Conservation (phyloP, 2,113 vertebrate species). For the Sceloporus tristichus region DNA sequence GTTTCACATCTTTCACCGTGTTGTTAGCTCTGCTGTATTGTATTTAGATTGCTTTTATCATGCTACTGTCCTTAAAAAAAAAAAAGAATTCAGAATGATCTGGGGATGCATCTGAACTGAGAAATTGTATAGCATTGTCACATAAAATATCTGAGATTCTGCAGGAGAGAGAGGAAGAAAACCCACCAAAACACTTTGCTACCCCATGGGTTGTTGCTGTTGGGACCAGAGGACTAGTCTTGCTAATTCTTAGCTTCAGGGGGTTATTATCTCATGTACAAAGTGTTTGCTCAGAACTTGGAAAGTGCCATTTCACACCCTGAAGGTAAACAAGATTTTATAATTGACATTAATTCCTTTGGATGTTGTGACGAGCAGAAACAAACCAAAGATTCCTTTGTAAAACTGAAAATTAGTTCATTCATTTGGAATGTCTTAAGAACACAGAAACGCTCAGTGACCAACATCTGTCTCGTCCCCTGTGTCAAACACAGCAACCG, state of each 20-base stretch:
- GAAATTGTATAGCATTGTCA: not conserved
- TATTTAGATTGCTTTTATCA: not conserved
- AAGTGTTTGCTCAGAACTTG: slow-evolving; percentile 49
- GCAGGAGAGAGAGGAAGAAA: not conserved
- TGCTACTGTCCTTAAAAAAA: not conserved
- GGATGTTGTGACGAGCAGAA: slow-evolving; percentile 39
- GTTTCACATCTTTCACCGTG: not conserved
- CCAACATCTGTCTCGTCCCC: not conserved
- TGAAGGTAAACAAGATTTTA: slow-evolving; percentile 35
- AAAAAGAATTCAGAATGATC: not conserved
- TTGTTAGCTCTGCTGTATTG: not conserved
- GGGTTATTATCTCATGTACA: slow-evolving; percentile 48
- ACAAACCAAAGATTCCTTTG: slow-evolving; percentile 37
- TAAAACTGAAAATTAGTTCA: slow-evolving; percentile 36
- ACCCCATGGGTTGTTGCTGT: slow-evolving; percentile 31
- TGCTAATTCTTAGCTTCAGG: slow-evolving; percentile 7
- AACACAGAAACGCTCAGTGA: not conserved
- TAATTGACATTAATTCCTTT: slow-evolving; percentile 51
- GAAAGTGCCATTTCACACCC: slow-evolving; percentile 46
- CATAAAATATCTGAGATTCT: not conserved
- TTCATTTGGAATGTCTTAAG: not conserved
- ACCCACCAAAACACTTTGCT: not conserved
- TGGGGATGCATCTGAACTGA: not conserved
- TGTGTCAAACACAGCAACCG: not conserved
- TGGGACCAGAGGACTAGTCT: not conserved